phyloP scores from a whole-genome alignment of 2,113 vertebrate species.

The Cephalopholis sonnerati region DNA sequence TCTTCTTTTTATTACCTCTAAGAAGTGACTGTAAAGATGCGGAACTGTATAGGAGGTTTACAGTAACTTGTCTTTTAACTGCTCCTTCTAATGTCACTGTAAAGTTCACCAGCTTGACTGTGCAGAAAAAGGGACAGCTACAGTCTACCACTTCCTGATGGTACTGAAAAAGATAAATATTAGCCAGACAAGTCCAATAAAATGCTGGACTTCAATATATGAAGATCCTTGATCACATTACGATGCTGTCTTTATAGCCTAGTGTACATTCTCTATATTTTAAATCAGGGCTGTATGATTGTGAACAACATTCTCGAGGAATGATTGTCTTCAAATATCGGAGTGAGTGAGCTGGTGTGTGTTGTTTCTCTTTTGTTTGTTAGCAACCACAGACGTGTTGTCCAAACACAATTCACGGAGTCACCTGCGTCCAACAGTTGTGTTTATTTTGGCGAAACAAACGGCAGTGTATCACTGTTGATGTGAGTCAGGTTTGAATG shows the following conservation, averaged over 20 bases:
- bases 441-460: conserved; percentile 51
- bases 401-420: conserved; percentile 49
- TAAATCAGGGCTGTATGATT: background rate
- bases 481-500: conserved; percentile 11
- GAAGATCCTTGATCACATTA: background rate
- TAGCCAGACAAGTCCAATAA: background rate
- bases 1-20: conserved; percentile 7
- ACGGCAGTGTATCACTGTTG: background rate
- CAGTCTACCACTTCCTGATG: background rate
- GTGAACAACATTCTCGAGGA: conserved; percentile 25
- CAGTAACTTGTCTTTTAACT: conserved; percentile 16
- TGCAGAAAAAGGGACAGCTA: background rate
- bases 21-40: too few species aligned
- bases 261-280: background rate
- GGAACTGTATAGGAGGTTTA: conserved; percentile 11
- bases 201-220: too few species aligned
- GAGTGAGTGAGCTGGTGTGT: conserved; percentile 4
- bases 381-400: conserved; percentile 57
- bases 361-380: conserved; percentile 47
- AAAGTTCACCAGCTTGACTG: background rate
- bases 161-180: background rate
- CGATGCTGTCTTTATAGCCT: too few species aligned
- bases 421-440: conserved; percentile 40
- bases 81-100: conserved; percentile 37
- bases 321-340: background rate